Conservation (phyloP, 2,888 invertebrate genomes). For the Eurytoma californica region DNA sequence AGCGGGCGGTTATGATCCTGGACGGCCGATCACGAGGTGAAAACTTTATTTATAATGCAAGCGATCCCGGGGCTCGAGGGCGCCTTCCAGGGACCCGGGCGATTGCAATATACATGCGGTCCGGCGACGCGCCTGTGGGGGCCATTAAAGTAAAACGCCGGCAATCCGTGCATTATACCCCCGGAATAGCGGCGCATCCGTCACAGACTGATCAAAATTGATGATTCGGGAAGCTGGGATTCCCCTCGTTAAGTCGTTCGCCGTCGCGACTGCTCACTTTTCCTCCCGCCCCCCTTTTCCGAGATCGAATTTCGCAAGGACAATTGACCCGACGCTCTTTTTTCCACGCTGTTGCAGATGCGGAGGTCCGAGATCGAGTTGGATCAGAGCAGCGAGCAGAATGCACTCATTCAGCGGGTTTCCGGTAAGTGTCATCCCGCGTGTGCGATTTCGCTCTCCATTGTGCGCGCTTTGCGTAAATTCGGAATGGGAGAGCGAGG, state of each 20-base stretch:
- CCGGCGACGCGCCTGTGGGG: neutral
- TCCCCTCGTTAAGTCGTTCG: constrained; percentile 5
- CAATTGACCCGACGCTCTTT: too few species aligned
- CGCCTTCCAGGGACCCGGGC: too few species aligned
- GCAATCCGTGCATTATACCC: constrained; percentile 4
- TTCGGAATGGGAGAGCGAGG: too few species aligned
- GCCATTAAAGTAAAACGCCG: constrained; percentile 16
- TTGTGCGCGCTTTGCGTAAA: neutral
- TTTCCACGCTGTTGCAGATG: constrained; percentile 65
- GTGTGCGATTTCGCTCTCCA: neutral
- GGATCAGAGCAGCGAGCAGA: constrained; percentile 67
- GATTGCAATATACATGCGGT: neutral
- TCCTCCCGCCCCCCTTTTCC: too few species aligned
- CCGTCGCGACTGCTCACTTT: too few species aligned
- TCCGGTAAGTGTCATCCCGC: constrained; percentile 66
- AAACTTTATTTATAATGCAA: too few species aligned
- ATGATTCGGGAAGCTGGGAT: constrained; percentile 28
- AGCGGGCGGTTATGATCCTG: too few species aligned
- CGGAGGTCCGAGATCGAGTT: constrained; percentile 66
- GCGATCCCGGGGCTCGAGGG: too few species aligned
- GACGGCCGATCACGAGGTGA: too few species aligned
- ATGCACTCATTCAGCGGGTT: constrained; percentile 69
- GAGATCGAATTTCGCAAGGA: too few species aligned
- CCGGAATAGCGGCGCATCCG: constrained; percentile 14
- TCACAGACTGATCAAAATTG: constrained; percentile 39